Percentiles rank a stretch among this genome's conserved stretches.
phyloP scores from a whole-genome alignment of 2,113 vertebrate genomes.

The Sisor rabdophorus region DNA sequence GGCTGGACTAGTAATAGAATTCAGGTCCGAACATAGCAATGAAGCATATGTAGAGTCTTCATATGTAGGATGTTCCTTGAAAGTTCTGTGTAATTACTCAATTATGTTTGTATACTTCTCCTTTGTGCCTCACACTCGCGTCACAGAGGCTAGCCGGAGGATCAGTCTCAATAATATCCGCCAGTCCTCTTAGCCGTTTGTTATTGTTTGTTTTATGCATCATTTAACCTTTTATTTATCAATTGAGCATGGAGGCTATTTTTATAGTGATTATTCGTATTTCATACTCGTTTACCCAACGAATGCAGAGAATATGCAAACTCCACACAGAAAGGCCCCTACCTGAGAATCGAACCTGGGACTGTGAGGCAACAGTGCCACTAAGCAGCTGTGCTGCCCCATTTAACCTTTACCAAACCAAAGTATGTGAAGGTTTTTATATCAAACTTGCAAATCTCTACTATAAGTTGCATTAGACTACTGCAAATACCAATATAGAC shows the following conservation, averaged over 20 bases:
- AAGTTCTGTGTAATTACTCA: slow-evolving; percentile 28
- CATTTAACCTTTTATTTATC: too few species aligned
- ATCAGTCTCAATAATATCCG: slow-evolving; percentile 39
- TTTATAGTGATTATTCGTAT: too few species aligned
- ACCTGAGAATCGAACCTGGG: too few species aligned
- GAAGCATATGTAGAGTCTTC: neutral
- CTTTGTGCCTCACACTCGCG: slow-evolving; percentile 31
- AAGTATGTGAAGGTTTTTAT: neutral
- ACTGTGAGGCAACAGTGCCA: too few species aligned
- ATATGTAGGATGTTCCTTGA: neutral
- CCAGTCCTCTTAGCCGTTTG: slow-evolving; percentile 17
- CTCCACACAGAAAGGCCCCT: too few species aligned
- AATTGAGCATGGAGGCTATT: too few species aligned
- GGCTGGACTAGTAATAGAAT: neutral
- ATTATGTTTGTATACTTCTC: slow-evolving; percentile 53
- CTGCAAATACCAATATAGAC: neutral
- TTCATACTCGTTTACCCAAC: too few species aligned
- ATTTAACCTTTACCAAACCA: slow-evolving; percentile 28
- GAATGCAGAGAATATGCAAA: too few species aligned
- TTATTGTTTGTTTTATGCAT: neutral
- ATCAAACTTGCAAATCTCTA: too few species aligned
- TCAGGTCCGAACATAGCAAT: neutral
- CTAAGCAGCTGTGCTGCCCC: too few species aligned
- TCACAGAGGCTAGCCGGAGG: slow-evolving; percentile 58
- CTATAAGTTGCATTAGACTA: neutral